phyloP scores from a whole-genome alignment of 2,888 invertebrate genomes.

The Cyrtodaria siliqua region DNA sequence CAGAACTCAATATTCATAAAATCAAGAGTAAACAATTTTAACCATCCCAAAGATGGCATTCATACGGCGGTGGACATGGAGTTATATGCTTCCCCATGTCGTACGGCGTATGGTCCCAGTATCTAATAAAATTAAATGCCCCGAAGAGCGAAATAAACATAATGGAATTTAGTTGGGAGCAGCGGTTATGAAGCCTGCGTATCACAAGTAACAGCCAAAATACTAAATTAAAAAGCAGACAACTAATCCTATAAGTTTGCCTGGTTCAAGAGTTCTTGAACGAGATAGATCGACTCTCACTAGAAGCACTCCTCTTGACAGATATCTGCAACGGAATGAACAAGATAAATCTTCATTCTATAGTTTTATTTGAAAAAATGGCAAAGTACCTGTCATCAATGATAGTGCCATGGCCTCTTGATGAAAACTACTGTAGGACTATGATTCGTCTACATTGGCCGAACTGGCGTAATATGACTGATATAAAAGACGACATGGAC shows the following conservation, averaged over 20 bases:
- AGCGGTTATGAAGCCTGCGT: no score
- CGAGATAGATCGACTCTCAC: slow-evolving; percentile 27
- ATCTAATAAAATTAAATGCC: no score
- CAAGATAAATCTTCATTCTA: not conserved
- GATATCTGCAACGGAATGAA: not conserved
- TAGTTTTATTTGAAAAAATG: slow-evolving; percentile 14
- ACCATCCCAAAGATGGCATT: no score
- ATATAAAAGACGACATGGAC: slow-evolving; percentile 64
- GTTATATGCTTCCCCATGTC: no score
- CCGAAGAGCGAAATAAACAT: no score
- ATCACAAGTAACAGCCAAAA: no score
- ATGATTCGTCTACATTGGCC: slow-evolving; percentile 57
- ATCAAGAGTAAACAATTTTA: no score
- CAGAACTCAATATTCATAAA: no score
- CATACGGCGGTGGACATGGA: no score
- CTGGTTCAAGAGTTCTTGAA: slow-evolving; percentile 56
- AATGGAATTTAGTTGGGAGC: no score
- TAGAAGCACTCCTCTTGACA: slow-evolving; percentile 37
- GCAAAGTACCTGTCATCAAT: slow-evolving; percentile 52
- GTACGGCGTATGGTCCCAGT: no score
- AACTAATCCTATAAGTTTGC: slow-evolving; percentile 59
- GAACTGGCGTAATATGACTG: slow-evolving; percentile 53
- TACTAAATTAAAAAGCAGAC: no score
- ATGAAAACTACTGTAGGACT: slow-evolving; percentile 54
- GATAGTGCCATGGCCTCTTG: slow-evolving; percentile 58